Conservation (phyloP, 2,797 vertebrate species). For the Acomys russatus region DNA sequence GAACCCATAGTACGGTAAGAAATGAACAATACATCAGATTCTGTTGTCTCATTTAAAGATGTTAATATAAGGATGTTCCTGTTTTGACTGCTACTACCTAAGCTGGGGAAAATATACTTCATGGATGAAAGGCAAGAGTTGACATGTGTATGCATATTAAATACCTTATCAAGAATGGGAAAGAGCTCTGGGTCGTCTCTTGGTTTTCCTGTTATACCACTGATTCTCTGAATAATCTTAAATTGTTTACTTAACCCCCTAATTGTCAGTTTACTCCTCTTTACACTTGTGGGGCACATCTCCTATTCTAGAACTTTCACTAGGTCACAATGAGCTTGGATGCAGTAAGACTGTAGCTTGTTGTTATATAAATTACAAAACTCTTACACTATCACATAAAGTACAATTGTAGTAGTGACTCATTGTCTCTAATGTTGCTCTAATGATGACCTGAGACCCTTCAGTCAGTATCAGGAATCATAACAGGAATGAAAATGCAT, state of each 20-base stretch:
- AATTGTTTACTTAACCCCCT: conserved; percentile 4
- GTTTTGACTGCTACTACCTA: conserved; percentile 26
- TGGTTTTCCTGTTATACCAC: not conserved
- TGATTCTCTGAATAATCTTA: not conserved
- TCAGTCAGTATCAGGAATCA: not conserved
- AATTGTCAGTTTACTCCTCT: not conserved
- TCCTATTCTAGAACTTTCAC: not conserved
- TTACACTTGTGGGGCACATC: not conserved
- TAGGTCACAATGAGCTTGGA: not conserved
- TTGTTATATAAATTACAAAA: not conserved
- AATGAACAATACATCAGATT: conserved; percentile 78
- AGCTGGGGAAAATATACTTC: not conserved
- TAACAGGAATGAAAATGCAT: conserved; percentile 1
- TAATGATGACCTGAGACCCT: not conserved
- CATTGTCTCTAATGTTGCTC: not conserved
- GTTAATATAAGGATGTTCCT: conserved; percentile 55
- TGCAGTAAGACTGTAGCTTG: not conserved
- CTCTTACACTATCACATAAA: not conserved
- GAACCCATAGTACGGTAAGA: conserved; percentile 77
- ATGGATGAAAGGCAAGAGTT: conserved; percentile 17
- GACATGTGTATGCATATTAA: not conserved
- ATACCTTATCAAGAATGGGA: not conserved
- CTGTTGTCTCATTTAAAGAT: not conserved
- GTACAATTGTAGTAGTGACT: not conserved
- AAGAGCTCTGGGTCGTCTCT: not conserved